Evolutionary conservation across 2,888 invertebrate species (phyloP), one percentile per base, ranked within the genome.

Genomic region (Campoplex capitator): DNA sequence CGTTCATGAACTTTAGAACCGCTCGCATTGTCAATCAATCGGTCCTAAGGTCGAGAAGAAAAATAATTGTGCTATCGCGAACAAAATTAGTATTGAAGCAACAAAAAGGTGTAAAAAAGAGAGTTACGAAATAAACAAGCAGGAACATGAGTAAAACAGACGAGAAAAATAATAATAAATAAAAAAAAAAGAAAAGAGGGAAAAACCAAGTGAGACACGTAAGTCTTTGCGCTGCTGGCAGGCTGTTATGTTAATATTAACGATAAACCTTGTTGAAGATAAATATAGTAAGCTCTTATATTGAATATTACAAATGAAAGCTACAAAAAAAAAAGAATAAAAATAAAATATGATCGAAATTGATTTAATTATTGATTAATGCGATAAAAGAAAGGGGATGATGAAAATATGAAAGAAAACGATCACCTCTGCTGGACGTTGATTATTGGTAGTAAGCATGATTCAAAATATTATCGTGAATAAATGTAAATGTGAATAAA

Each of bases 231-330:
- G 92, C 94, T 94, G 94, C 94, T 94, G 94, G 94, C 94, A 93
- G 93, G 92, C 93, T 94, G 94, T 94, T 94, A 92, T 91, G 93
- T 94, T 94, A 92, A 92, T 92, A 94, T 92, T 93, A 92, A 92
- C 91, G 90, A 93, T 93, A 92, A 91, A 92, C 91, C 91, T 94
- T 94, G 94, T 94, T 94, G 91, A 94, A 91, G 90, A 92, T 92
- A 92, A 92, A 90, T 91, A 93, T 90, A 91, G 91, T 93, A 93
- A 92, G 91, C 93, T 93, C 92, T 91, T 92, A 92, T 92, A 93
- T 92, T 91, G 87, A 89, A 90, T 90, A 91, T 90, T 91, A 89
- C 88, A 88, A 90, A 92, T 92, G 91, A 89, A 93, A 91, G 89
- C 88, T 91, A 18, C 9, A 11, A 13, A 38, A 45, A 45, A 45